These are phyloP conservation scores for Thereva unica DNA, from an alignment of 2,888 invertebrate species.

Conservation along the genomic window DNA sequence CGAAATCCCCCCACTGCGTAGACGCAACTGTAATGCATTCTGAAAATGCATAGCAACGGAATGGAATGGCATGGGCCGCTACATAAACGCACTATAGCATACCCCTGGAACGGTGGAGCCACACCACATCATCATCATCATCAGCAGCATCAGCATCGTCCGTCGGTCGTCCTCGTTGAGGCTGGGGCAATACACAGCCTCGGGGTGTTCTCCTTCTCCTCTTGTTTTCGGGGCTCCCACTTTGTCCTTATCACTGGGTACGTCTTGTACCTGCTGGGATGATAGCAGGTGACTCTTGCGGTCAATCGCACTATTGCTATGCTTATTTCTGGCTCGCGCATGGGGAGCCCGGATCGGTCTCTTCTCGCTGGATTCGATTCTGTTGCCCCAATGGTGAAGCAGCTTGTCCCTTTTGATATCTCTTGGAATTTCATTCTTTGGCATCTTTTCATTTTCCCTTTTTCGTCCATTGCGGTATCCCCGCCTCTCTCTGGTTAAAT, in stretches of 20 bases:
- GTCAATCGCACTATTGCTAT: no score
- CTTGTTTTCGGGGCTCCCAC: neutral
- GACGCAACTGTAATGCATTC: neutral
- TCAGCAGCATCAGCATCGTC: neutral
- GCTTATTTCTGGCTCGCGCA: no score
- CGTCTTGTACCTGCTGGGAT: conserved; percentile 3
- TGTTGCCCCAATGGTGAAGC: no score
- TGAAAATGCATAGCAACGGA: no score
- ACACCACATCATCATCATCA: neutral
- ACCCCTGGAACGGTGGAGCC: no score
- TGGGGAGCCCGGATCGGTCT: no score
- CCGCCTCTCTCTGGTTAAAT: neutral
- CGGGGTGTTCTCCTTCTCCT: neutral
- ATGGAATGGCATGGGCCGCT: no score
- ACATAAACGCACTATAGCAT: no score
- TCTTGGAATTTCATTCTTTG: no score
- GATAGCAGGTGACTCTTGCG: conserved; percentile 1
- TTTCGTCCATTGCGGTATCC: neutral
- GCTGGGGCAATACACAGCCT: neutral
- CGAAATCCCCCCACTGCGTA: conserved; percentile 21
- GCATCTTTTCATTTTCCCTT: no score
- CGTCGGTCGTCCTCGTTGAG: neutral
- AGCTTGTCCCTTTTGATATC: no score
- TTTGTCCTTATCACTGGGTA: conserved; percentile 3
- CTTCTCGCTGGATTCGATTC: no score